A percentile compares a stretch with the other conserved stretches of the same genome.
These are phyloP conservation scores for Tanytarsus gracilentus DNA, from an alignment of 2,888 invertebrate genomes.

Conservation along the genomic window DNA sequence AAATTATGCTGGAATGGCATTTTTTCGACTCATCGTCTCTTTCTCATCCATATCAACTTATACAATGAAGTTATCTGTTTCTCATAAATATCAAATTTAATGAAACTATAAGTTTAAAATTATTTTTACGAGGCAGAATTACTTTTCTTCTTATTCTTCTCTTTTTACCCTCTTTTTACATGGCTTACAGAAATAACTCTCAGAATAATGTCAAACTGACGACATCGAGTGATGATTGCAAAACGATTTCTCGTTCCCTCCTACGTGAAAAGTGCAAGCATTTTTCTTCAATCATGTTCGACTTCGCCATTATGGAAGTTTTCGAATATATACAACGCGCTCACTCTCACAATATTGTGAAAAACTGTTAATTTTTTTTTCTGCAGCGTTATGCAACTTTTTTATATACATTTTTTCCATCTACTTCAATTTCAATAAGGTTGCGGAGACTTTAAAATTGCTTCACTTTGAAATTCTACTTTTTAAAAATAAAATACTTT, in stretches of 20 bases:
- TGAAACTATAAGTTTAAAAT: not conserved
- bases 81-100: constrained; percentile 18
- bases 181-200: not conserved
- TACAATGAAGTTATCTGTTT: constrained; percentile 14
- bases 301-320: constrained; percentile 1
- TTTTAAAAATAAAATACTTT: too few species aligned
- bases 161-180: not conserved
- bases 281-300: not conserved
- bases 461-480: too few species aligned
- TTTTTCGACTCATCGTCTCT: not conserved
- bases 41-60: not conserved
- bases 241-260: not conserved
- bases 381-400: constrained; percentile 4
- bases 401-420: not conserved
- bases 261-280: not conserved
- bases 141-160: not conserved
- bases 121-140: not conserved
- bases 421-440: not conserved
- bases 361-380: constrained; percentile 1
- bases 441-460: too few species aligned
- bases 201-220: not conserved
- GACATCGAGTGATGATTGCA: not conserved
- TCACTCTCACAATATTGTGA: constrained; percentile 3
- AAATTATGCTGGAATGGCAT: constrained; percentile 15
- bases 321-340: too few species aligned